Percentiles rank a stretch among this genome's conserved stretches.
Evolutionary conservation across 1,140 invertebrate species (phyloP).

Genomic region (Drosophila teissieri): DNA sequence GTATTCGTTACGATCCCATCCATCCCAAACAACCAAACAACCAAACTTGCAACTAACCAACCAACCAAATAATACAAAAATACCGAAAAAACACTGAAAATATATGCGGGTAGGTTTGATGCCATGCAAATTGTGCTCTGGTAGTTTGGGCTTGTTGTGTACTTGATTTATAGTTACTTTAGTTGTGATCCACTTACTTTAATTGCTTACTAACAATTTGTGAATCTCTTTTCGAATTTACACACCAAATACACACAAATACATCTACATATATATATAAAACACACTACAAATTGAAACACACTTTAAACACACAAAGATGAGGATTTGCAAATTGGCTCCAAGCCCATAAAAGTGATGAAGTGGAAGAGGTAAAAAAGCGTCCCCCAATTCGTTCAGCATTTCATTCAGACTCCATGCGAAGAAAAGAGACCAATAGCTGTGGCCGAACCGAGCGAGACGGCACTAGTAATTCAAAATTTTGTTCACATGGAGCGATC

Average conservation of each 20-base stretch:
- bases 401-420: conserved; percentile 31
- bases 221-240: conserved; percentile 52
- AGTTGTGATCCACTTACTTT: conserved; percentile 29
- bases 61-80: conserved; percentile 26
- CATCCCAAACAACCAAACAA: conserved; percentile 41
- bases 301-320: conserved; percentile 58
- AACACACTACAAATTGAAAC: conserved; percentile 5
- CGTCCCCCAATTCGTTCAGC: conserved; percentile 21
- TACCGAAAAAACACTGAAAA: conserved; percentile 18
- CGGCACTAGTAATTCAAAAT: conserved; percentile 25
- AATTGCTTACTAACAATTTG: conserved; percentile 67
- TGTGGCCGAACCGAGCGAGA: conserved; percentile 24
- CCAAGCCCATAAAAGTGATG: conserved; percentile 79
- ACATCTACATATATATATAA: not conserved
- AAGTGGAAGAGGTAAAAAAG: conserved; percentile 82
- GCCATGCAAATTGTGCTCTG: conserved; percentile 24
- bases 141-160: conserved; percentile 33
- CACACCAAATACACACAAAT: conserved; percentile 6
- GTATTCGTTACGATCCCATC: conserved; percentile 71
- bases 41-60: not conserved
- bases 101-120: conserved; percentile 59
- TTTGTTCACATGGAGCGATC: not conserved
- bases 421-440: conserved; percentile 30
- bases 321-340: conserved; percentile 81
- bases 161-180: conserved; percentile 26